These are phyloP conservation scores for Siderastrea siderea DNA, from an alignment of 92 coral and sea anemone genomes.

Conservation along the genomic window DNA sequence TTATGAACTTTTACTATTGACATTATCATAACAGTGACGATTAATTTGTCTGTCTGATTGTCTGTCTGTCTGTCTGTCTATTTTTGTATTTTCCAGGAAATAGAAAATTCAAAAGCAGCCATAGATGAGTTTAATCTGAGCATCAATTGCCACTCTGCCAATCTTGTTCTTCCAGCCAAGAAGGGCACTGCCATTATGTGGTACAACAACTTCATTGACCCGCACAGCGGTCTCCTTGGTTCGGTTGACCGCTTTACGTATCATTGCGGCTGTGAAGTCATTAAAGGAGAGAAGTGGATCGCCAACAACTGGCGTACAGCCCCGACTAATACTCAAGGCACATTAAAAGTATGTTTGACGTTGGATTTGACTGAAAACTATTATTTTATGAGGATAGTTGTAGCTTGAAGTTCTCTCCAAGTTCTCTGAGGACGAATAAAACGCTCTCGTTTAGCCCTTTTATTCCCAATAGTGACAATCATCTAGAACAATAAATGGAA, in stretches of 20 bases:
- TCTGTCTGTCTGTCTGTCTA: background rate
- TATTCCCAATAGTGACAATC: too few species aligned
- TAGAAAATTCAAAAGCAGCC: conserved; percentile 45
- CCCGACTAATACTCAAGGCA: conserved; percentile 76
- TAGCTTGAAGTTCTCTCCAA: too few species aligned
- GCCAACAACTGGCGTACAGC: conserved; percentile 98
- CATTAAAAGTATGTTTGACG: conserved; percentile 77
- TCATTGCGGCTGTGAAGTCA: conserved; percentile 97
- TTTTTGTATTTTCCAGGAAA: conserved; percentile 18
- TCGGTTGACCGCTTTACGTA: conserved; percentile 77
- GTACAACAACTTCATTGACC: conserved; percentile 93
- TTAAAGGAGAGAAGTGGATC: conserved; percentile 93
- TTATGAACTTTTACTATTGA: too few species aligned
- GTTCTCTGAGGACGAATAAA: too few species aligned
- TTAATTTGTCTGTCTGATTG: background rate
- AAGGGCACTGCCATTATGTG: conserved; percentile 95
- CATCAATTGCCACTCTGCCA: conserved; percentile 76
- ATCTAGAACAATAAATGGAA: too few species aligned
- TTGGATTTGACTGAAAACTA: conserved; percentile 23
- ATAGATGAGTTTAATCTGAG: conserved; percentile 83
- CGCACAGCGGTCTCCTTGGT: conserved; percentile 88
- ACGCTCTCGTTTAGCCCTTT: too few species aligned
- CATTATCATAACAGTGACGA: too few species aligned
- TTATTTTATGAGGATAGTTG: too few species aligned
- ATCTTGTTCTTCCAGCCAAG: conserved; percentile 82